Evolutionary conservation across 2,888 invertebrate genomes (phyloP), one percentile per base, ranked within the genome.

Genomic region (Rhogogaster chlorosoma): DNA sequence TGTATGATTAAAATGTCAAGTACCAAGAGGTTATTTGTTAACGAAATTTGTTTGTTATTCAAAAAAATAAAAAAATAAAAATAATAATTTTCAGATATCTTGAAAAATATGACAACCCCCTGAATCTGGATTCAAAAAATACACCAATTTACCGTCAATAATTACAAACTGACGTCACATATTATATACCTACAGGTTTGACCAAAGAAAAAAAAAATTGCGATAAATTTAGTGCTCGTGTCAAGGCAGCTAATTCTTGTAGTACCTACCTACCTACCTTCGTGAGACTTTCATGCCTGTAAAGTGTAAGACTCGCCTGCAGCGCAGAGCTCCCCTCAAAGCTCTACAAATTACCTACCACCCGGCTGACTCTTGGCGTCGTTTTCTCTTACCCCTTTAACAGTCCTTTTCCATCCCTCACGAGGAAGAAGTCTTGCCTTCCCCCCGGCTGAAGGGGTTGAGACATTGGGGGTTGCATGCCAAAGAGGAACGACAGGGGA

Each of bases 311-410:
- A 67, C 67, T 32, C 87, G 86, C 88, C 85, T 86, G 84, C 88
- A 89, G 89, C 88, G 89, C 88, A 67, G 32, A 7, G 29, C 18
- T 90, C 90, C 89, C 87, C 88, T 90, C 89, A 91, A 91, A 91
- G 89, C 91, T 91, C 90, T 88, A 91, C 90, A 92, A 92, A 92
- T 92, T 91, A 90, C 90, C 90, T 88, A 87, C 88, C 88, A 42
- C 36, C 42, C 38, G 22, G n/a, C 10, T 29, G 80, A 36, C 61
- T 61, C 38, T 32, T 15, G 61, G 2, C 80, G 29, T 57, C 61
- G 53, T 77, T 77, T 77, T 53, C 49, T 10, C 29, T 53, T n/a
- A 49, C 77, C 53, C 77, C 71, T 77, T 77, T 53, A 4, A 26
- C 49, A 53, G 77, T 36, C 36, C 61, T 80, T 15, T 61, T 80